A percentile compares a stretch with the other conserved stretches of the same genome.
Conservation (phyloP, 2,113 vertebrate species). For the Aptenodytes forsteri region DNA sequence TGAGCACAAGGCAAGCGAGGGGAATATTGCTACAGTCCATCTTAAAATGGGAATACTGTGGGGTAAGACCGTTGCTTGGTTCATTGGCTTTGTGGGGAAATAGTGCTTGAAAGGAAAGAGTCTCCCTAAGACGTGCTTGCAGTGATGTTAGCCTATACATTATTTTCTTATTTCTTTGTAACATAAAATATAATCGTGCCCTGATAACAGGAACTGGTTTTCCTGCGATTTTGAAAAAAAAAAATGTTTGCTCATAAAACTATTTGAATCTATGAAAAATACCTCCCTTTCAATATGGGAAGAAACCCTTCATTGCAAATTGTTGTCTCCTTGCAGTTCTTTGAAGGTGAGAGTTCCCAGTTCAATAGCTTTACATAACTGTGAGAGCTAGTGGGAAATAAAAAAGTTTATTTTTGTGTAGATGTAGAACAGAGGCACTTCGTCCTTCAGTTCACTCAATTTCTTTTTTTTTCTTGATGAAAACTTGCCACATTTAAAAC, state of each 20-base stretch:
- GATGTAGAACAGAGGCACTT: background rate
- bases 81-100: background rate
- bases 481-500: background rate
- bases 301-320: background rate
- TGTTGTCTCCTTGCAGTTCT: background rate
- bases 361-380: background rate
- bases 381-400: background rate
- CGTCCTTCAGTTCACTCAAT: slow-evolving; percentile 5
- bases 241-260: background rate
- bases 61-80: background rate
- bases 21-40: background rate
- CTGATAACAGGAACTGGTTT: background rate
- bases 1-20: rapidly evolving
- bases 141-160: background rate
- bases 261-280: background rate
- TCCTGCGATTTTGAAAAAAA: background rate
- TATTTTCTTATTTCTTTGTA: background rate
- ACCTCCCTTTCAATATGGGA: background rate
- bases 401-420: background rate
- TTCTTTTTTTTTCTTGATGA: background rate
- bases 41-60: background rate
- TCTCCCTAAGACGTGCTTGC: background rate
- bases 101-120: background rate
- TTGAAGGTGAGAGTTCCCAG: slow-evolving; percentile 14
- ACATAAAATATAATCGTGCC: background rate